phyloP scores from a whole-genome alignment of 2,113 vertebrate species.

The Gasterosteus nipponicus region DNA sequence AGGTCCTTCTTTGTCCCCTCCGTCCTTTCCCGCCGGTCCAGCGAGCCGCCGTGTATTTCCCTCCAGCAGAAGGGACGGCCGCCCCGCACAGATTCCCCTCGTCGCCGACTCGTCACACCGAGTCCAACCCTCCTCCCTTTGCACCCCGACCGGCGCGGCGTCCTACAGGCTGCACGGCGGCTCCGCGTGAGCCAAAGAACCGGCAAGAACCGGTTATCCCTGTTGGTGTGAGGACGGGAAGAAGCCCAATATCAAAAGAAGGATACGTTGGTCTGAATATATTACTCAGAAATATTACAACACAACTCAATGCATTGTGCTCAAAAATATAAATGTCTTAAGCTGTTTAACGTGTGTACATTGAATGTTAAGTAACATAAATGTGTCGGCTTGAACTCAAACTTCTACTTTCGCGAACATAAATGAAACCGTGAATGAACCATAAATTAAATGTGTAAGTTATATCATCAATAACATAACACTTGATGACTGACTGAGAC shows the following conservation, averaged over 20 bases:
- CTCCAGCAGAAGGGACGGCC: slow-evolving; percentile 6
- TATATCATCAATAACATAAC: background rate
- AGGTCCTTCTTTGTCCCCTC: slow-evolving; percentile 7
- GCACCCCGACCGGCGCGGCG: slow-evolving; percentile 54
- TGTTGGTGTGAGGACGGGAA: background rate
- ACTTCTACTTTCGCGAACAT: background rate
- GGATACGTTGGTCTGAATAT: background rate
- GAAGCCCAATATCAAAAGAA: background rate
- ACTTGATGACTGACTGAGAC: too few species aligned
- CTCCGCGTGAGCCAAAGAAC: slow-evolving; percentile 17
- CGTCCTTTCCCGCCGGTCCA: slow-evolving; percentile 19
- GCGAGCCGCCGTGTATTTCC: slow-evolving; percentile 19
- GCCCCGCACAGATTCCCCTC: slow-evolving; percentile 22
- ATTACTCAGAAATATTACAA: slow-evolving; percentile 2
- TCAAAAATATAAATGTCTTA: background rate
- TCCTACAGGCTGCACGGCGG: slow-evolving; percentile 33
- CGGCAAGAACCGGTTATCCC: background rate
- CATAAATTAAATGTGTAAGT: background rate
- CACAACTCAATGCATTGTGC: background rate
- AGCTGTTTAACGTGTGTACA: slow-evolving; percentile 42
- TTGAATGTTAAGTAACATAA: slow-evolving; percentile 19
- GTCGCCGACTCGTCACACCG: background rate
- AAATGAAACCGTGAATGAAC: background rate
- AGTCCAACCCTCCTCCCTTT: slow-evolving; percentile 57
- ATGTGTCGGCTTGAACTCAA: background rate